Conservation (phyloP, 2,888 invertebrate species). For the Drosophila leonis region DNA sequence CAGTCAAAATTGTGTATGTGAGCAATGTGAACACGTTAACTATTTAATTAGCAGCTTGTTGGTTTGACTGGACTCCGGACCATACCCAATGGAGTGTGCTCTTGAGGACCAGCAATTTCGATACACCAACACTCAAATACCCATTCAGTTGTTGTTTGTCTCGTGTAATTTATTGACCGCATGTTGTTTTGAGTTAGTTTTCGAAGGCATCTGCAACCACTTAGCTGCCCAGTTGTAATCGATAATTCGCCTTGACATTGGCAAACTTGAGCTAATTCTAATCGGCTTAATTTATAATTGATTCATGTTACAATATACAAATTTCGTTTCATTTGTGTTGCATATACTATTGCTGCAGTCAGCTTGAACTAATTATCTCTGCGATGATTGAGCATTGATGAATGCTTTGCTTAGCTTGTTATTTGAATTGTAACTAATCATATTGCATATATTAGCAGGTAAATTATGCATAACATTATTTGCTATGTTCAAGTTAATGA, state of each 20-base stretch:
- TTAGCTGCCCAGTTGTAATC: conserved; percentile 37
- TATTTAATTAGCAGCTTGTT: conserved; percentile 58
- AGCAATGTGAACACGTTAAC: conserved; percentile 46
- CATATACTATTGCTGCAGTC: background rate
- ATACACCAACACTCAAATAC: conserved; percentile 12
- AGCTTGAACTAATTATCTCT: conserved; percentile 34
- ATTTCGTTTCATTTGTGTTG: conserved; percentile 11
- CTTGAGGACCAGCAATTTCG: conserved; percentile 31
- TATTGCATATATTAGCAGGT: background rate
- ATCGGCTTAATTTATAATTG: conserved; percentile 62
- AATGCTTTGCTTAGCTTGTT: background rate
- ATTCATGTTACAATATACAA: conserved; percentile 32
- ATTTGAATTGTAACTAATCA: conserved; percentile 2
- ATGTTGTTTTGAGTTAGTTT: conserved; percentile 49
- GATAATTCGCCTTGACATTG: conserved; percentile 55
- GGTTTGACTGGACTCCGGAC: background rate
- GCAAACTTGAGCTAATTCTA: conserved; percentile 36
- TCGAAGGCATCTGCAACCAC: conserved; percentile 1
- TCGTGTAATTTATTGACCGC: conserved; percentile 57
- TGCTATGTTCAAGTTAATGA: background rate
- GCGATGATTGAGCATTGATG: conserved; percentile 2
- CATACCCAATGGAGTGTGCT: no score
- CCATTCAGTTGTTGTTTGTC: conserved; percentile 36
- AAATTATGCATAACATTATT: background rate
- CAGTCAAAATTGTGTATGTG: conserved; percentile 21